Base-by-base conservation (phyloP, 2,113 vertebrate genomes). In the Morone chrysops region DNA sequence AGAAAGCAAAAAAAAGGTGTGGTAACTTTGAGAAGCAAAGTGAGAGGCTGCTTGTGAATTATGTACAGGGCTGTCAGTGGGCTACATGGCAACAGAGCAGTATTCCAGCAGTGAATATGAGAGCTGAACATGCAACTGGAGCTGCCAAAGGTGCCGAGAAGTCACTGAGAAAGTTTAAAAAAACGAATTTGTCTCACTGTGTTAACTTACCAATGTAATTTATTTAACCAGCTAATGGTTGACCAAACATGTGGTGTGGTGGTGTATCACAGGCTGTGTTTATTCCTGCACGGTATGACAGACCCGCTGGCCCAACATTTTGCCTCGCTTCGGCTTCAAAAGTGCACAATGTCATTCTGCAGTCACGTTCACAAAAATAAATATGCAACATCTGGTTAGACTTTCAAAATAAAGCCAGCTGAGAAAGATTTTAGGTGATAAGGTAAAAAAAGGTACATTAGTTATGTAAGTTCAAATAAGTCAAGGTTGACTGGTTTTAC, bases 1-100 rank as follows among this genome's bases (percentile, higher is more conserved):
- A 25, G 41, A 54, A 59, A 75, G 63, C n/a, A 25, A 48, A 70
- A 66, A 61, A 56, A 75, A 75, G 57, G 72, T 74, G 85, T 54
- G 60, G 60, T 74, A 70, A 77, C 41, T 81, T 62, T 56, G 57
- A 66, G 36, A 20, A 47, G 70, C 20, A 70, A 59, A 45, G 68
- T 66, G 60, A 81, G 75, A 69, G 9, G 73, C 20, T 41, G 78
- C 65, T 82, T 74, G 68, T 59, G 71, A 80, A 82, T 70, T 62
- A 47, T 63, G 12, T 45, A 66, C 69, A 38, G 43, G n/a, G n/a
- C 53, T 86, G 79, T 85, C 80, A 41, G 22, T 14, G 61, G n/a
- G 36, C 50, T 41, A 17, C 66, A 31, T 1, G n/a, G 31, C 1
- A 59, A 75, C 62, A 60, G 25, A 59, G 79, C 73, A 50, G 25